Conservation (phyloP, 2,888 invertebrate species). For the Emmelina monodactyla region DNA sequence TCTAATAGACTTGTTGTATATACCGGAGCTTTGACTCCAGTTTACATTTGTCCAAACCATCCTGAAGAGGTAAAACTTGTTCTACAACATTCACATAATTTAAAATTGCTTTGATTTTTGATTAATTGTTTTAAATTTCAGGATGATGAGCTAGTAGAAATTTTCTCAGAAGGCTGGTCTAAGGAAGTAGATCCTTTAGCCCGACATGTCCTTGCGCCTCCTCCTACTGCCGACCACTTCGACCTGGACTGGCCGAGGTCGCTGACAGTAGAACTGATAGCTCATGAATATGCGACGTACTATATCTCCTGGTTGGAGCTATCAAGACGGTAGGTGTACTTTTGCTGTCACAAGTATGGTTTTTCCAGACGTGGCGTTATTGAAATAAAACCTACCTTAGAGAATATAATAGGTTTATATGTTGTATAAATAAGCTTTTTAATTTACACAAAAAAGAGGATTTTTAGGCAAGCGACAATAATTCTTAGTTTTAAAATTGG, state of each 20-base stretch:
- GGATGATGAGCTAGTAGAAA: slow-evolving; percentile 75
- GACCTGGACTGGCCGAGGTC: slow-evolving; percentile 71
- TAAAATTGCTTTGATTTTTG: no score
- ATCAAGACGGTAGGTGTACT: slow-evolving; percentile 65
- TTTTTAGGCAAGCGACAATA: no score
- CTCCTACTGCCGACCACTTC: slow-evolving; percentile 64
- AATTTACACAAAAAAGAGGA: no score
- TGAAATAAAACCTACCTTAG: no score
- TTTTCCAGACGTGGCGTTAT: no score
- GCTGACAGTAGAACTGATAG: slow-evolving; percentile 81
- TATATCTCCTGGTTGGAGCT: slow-evolving; percentile 86
- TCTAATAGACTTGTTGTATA: slow-evolving; percentile 82
- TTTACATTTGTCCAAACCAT: slow-evolving; percentile 67
- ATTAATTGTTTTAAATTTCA: no score
- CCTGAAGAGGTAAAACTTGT: slow-evolving; percentile 38
- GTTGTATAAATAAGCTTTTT: no score
- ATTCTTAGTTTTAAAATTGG: no score
- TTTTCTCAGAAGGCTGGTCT: slow-evolving; percentile 86
- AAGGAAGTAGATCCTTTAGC: slow-evolving; percentile 60
- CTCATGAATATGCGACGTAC: slow-evolving; percentile 77
- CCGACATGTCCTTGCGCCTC: slow-evolving; percentile 63
- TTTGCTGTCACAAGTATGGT: no score
- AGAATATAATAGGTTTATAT: no score
- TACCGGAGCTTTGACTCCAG: slow-evolving; percentile 70
- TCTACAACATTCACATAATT: no score